phyloP scores from a whole-genome alignment of 2,888 invertebrate genomes.

The Papilio demoleus region DNA sequence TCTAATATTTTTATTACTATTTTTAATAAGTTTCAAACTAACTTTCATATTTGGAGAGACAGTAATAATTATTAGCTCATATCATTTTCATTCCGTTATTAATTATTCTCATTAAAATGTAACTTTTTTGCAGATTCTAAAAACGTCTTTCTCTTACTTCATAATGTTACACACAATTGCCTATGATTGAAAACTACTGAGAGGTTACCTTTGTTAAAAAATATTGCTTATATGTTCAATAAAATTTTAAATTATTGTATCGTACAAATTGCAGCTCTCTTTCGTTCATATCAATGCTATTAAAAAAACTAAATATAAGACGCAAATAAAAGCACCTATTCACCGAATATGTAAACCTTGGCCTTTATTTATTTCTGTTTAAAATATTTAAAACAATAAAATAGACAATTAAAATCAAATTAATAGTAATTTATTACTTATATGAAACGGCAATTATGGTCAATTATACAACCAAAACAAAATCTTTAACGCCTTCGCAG shows the following conservation, averaged over 20 bases:
- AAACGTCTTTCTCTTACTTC: conserved; percentile 51
- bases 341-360: not conserved
- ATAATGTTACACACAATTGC: conserved; percentile 38
- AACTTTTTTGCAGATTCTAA: conserved; percentile 50
- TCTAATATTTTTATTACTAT: too few relatives aligned
- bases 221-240: not conserved
- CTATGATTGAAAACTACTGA: conserved; percentile 9
- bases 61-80: too few relatives aligned
- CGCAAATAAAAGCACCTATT: not conserved
- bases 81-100: too few relatives aligned
- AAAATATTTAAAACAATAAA: conserved; percentile 5
- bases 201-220: not conserved
- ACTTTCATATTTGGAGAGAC: too few relatives aligned
- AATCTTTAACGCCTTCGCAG: not conserved
- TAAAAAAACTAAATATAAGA: not conserved
- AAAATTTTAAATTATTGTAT: too few relatives aligned
- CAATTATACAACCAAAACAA: conserved; percentile 6
- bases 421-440: not conserved
- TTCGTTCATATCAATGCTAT: too few relatives aligned
- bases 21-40: too few relatives aligned
- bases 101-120: too few relatives aligned
- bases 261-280: too few relatives aligned
- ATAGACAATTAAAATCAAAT: not conserved
- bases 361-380: not conserved
- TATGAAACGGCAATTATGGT: conserved; percentile 5